Evolutionary conservation across 2,888 invertebrate species (phyloP).

Genomic region (Drosophila fungiperda): DNA sequence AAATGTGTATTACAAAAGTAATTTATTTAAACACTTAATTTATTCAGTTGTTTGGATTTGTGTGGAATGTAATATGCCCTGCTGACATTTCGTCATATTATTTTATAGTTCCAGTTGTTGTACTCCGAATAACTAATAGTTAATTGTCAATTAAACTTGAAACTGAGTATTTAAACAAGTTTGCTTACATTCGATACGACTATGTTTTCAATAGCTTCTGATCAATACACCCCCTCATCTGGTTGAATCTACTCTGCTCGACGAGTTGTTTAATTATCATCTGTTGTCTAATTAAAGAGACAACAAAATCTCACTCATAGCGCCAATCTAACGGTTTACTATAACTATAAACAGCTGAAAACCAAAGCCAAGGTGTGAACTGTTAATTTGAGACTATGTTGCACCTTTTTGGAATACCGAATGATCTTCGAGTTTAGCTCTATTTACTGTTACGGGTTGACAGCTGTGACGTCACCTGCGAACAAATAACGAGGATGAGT

Average conservation of each 20-base stretch:
- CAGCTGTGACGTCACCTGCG: constrained; percentile 25
- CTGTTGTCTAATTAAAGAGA: constrained; percentile 53
- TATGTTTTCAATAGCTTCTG: constrained; percentile 9
- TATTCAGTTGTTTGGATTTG: neutral
- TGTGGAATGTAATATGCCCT: constrained; percentile 7
- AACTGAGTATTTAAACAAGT: constrained; percentile 25
- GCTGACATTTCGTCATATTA: constrained; percentile 26
- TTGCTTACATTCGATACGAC: constrained; percentile 11
- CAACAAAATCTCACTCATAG: constrained; percentile 51
- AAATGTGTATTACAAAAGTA: neutral
- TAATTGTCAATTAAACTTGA: neutral
- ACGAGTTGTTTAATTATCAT: constrained; percentile 55
- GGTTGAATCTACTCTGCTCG: constrained; percentile 19
- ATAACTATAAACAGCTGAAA: constrained; percentile 9
- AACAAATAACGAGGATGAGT: neutral
- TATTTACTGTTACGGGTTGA: constrained; percentile 17
- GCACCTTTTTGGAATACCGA: constrained; percentile 19
- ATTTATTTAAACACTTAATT: constrained; percentile 10
- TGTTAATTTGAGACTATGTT: constrained; percentile 35
- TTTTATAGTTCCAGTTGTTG: constrained; percentile 21
- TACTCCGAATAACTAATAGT: constrained; percentile 9
- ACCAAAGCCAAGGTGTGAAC: constrained; percentile 43
- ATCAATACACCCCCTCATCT: constrained; percentile 38
- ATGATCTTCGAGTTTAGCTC: constrained; percentile 27
- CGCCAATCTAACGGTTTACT: constrained; percentile 51